Percentiles rank a stretch among this genome's conserved stretches.
These are phyloP conservation scores for Bimastos eiseni DNA, from an alignment of 2,888 invertebrate species.

Conservation along the genomic window DNA sequence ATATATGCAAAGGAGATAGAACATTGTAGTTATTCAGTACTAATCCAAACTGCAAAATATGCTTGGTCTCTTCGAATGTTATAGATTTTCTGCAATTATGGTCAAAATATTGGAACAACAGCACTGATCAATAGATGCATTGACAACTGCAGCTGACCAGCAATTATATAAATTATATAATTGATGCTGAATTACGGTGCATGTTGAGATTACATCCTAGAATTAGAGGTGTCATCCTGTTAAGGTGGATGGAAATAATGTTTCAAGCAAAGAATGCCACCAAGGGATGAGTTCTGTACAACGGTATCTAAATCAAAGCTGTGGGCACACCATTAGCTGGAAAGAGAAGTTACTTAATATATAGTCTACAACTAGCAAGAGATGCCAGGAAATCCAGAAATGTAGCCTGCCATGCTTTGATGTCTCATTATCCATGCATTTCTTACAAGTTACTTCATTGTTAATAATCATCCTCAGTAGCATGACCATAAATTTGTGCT, in stretches of 20 bases:
- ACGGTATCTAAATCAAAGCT: background rate
- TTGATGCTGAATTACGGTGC: background rate
- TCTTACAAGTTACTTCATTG: background rate
- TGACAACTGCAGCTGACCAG: background rate
- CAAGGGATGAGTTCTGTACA: background rate
- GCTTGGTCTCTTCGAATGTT: background rate
- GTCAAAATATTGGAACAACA: background rate
- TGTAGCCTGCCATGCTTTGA: background rate
- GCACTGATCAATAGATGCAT: background rate
- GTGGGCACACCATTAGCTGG: background rate
- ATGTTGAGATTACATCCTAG: background rate
- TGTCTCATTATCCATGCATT: background rate
- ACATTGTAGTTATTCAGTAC: background rate
- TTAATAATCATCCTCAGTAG: background rate
- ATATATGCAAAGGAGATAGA: background rate
- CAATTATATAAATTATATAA: too few relatives aligned
- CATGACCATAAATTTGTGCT: background rate
- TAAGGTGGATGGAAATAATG: background rate
- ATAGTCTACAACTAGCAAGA: background rate
- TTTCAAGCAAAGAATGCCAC: background rate
- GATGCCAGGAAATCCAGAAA: background rate
- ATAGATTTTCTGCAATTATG: background rate
- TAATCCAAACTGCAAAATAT: background rate
- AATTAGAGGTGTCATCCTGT: background rate
- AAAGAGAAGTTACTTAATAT: background rate